Conservation (phyloP, 30 jellyfish, hydroid and myxozoan species). For the Morbakka virulenta region DNA sequence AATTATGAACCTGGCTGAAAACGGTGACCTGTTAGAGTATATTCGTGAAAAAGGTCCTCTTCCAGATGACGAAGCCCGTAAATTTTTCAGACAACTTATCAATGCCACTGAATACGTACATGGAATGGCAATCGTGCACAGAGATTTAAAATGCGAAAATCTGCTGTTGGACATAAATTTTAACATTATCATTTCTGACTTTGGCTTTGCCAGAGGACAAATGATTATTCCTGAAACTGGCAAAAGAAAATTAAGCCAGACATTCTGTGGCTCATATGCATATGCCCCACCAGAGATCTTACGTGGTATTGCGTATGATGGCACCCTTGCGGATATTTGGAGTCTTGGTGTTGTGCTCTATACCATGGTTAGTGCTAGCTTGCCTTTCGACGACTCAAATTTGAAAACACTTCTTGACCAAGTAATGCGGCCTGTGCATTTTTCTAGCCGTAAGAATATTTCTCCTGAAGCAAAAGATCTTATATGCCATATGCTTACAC, state of each 20-base stretch:
- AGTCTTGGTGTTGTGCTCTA: slow-evolving; percentile 93
- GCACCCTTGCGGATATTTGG: slow-evolving; percentile 95
- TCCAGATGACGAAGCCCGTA: slow-evolving; percentile 86
- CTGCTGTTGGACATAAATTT: slow-evolving; percentile 75
- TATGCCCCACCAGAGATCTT: slow-evolving; percentile 98
- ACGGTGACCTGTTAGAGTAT: slow-evolving; percentile 96
- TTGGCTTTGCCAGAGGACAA: slow-evolving; percentile 96
- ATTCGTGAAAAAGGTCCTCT: slow-evolving; percentile 90
- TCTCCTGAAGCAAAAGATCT: slow-evolving; percentile 96
- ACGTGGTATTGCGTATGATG: slow-evolving; percentile 96
- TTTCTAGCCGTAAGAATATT: slow-evolving; percentile 86
- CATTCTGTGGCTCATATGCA: slow-evolving; percentile 98
- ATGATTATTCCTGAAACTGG: slow-evolving; percentile 89
- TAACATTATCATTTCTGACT: slow-evolving; percentile 84
- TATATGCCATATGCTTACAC: slow-evolving; percentile 78
- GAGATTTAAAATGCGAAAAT: slow-evolving; percentile 95
- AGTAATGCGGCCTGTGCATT: slow-evolving; percentile 97
- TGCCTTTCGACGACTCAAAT: slow-evolving; percentile 97
- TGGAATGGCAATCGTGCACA: slow-evolving; percentile 88
- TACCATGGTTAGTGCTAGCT: slow-evolving; percentile 98
- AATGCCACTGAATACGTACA: slow-evolving; percentile 91
- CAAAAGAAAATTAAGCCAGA: slow-evolving; percentile 80
- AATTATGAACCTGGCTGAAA: slow-evolving; percentile 96
- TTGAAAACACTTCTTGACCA: slow-evolving; percentile 94
- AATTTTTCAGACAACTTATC: slow-evolving; percentile 70